These are phyloP conservation scores for Gymnopithys bicolor DNA, from an alignment of 2,797 vertebrate species.

Conservation along the genomic window DNA sequence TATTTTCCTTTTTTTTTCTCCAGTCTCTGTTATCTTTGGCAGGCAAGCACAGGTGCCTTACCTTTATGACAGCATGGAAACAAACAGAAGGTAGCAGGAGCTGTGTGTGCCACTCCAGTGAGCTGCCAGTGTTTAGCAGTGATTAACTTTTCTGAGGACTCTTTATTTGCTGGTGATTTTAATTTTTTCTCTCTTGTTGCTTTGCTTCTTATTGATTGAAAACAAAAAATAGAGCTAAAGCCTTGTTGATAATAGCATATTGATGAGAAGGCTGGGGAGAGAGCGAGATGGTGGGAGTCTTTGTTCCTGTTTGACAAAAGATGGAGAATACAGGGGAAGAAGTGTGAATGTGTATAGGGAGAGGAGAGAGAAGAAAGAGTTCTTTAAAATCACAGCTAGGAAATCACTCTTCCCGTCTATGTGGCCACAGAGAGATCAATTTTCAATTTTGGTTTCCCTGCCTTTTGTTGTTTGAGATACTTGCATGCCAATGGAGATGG, in stretches of 20 bases:
- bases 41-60: not conserved
- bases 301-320: conserved; percentile 64
- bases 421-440: conserved; percentile 51
- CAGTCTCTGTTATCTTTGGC: not conserved
- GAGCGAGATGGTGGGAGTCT: conserved; percentile 30
- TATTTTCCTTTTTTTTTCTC: not conserved
- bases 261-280: conserved; percentile 48
- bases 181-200: conserved; percentile 20
- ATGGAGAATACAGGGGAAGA: conserved; percentile 14
- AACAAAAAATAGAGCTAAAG: not conserved
- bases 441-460: conserved; percentile 68
- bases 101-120: not conserved
- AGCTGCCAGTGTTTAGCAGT: not conserved
- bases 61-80: not conserved
- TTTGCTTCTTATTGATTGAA: conserved; percentile 55
- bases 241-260: conserved; percentile 56
- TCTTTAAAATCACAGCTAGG: conserved; percentile 56
- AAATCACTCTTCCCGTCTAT: conserved; percentile 48
- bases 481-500: not conserved
- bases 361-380: not conserved
- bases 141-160: conserved; percentile 20
- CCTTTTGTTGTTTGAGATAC: conserved; percentile 52
- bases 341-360: conserved; percentile 3
- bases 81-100: not conserved
- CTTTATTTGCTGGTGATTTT: conserved; percentile 18